Base-by-base conservation (phyloP, 2,797 vertebrate species). In the Acrossocheilus wenchowensis region DNA sequence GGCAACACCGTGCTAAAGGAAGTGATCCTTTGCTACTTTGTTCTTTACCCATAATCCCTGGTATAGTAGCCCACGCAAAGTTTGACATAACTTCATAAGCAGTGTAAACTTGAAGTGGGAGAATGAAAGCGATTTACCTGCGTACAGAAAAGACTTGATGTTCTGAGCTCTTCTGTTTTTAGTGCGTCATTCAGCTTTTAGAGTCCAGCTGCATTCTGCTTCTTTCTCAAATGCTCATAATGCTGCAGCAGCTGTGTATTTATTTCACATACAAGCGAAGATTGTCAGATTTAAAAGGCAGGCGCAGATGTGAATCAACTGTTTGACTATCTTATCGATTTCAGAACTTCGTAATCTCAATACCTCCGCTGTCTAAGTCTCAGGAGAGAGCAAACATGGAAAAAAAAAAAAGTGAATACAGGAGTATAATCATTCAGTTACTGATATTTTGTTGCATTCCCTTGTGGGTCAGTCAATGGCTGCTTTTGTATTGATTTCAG, bases 21-120 rank as follows among this genome's bases (percentile, higher is more conserved):
- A 78, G 48, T 78, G 86, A 90, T 90, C 68, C 87, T 91, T 81
- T 52, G 78, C 36, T 79, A 39, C 86, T 88, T 86, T 87, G 66
- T 34, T 86, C 26, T 85, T 26, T 83, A 85, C 78, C 66, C 80
- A 74, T 87, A 82, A 84, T 72, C 83, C 69, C 87, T 89, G 69
- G 26, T 48, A 79, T 23, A 60, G 80, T 84, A 57, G 26, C 52
- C 62, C 43, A 75, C 26, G 15, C 75, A 48, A 81, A 48, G 48
- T 81, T 75, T 39, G 41, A 64, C 78, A 36, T 66, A 69, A 69
- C 52, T 48, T 72, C 30, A 80, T 85, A 73, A 78, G 74, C 36
- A 78, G 62, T 21, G 21, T 57, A 68, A 86, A 66, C 85, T 81
- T 81, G 50, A 23, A 52, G 54, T 39, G 30, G 52, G 71, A 54